phyloP scores from a whole-genome alignment of 2,797 vertebrate species.

The Apogon talboti region DNA sequence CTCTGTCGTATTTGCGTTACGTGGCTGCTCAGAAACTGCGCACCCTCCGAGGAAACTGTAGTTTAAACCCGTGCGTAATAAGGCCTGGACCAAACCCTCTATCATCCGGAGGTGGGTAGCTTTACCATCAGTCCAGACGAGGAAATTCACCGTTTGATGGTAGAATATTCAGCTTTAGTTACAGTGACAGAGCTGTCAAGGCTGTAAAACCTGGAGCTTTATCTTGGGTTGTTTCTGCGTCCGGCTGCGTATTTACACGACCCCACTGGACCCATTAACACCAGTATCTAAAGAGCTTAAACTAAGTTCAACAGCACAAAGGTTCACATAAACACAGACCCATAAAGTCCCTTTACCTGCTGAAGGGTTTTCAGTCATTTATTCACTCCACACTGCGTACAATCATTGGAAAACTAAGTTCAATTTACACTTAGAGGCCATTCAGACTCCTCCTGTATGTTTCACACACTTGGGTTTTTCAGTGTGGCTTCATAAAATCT shows the following conservation, averaged over 20 bases:
- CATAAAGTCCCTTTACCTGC: background rate
- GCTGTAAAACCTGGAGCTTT: conserved; percentile 9
- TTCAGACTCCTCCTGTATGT: background rate
- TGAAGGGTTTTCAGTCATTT: conserved; percentile 3
- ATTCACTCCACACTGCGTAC: background rate
- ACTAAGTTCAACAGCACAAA: background rate
- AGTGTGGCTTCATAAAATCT: background rate
- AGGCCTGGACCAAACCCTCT: conserved; percentile 16
- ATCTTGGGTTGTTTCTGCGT: conserved; percentile 17
- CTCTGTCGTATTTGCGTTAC: conserved; percentile 31
- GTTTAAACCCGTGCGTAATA: conserved; percentile 48
- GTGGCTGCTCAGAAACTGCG: conserved; percentile 26
- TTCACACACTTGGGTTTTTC: background rate
- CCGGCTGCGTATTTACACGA: conserved; percentile 15
- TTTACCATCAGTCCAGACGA: conserved; percentile 8
- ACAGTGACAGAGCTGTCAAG: background rate
- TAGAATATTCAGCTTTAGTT: background rate
- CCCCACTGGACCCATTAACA: conserved; percentile 30
- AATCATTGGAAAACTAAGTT: conserved; percentile 9
- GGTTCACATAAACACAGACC: conserved; percentile 5
- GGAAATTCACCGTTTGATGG: background rate
- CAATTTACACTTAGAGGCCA: conserved; percentile 11
- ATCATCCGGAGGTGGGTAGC: background rate
- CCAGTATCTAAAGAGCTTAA: conserved; percentile 9
- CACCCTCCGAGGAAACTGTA: conserved; percentile 10